Conservation (phyloP, 2,113 vertebrate species). For the Pseudorectes ferrugineus region DNA sequence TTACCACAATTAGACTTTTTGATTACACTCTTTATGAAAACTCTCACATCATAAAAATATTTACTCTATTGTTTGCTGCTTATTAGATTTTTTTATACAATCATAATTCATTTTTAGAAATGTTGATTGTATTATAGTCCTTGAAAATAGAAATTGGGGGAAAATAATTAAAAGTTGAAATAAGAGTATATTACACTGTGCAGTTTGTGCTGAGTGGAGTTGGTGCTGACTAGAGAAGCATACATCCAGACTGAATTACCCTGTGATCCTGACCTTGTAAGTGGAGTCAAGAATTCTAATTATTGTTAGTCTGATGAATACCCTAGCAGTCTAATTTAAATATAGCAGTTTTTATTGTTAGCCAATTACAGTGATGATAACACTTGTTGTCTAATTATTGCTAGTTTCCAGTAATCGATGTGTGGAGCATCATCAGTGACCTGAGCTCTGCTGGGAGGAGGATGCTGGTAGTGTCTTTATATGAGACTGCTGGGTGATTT, state of each 20-base stretch:
- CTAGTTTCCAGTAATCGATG: background rate
- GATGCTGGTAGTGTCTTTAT: background rate
- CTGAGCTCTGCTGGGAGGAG: background rate
- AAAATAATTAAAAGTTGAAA: background rate
- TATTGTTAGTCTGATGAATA: background rate
- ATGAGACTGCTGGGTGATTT: background rate
- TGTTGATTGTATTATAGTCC: background rate
- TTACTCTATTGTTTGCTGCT: background rate
- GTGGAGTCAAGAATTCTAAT: background rate
- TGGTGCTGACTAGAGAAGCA: background rate
- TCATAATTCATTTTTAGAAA: background rate
- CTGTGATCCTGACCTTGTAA: background rate
- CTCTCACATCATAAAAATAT: background rate
- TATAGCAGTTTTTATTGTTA: background rate
- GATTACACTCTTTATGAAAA: background rate
- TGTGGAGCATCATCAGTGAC: background rate
- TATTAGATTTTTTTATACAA: background rate
- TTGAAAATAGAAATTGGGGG: background rate
- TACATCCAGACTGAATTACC: background rate
- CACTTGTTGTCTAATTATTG: background rate
- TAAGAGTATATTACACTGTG: background rate
- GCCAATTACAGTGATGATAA: background rate
- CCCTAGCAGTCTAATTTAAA: background rate
- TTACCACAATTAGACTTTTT: background rate
- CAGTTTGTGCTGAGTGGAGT: background rate